A percentile compares a stretch with the other conserved stretches of the same genome.
Evolutionary conservation across 2,113 vertebrate species (phyloP).

Genomic region (Phalacrocorax pelagicus): DNA sequence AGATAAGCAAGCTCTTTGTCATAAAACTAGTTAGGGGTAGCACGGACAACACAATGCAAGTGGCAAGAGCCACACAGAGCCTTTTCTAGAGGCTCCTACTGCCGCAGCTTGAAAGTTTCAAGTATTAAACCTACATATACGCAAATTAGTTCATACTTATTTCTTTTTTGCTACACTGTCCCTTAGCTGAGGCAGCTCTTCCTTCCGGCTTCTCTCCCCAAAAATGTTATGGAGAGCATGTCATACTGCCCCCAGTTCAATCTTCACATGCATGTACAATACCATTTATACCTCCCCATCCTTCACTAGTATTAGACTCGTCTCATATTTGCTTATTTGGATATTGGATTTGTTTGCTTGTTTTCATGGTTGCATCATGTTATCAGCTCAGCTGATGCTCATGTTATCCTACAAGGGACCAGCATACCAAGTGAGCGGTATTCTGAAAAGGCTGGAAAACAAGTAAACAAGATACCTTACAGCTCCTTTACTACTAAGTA

Average conservation of each 20-base stretch:
- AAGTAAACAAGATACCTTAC: fast-evolving
- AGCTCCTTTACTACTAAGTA: background rate
- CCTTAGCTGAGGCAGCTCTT: background rate
- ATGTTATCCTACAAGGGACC: background rate
- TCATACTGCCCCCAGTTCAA: background rate
- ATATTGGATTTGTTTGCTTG: background rate
- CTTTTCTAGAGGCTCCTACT: background rate
- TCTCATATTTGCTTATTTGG: background rate
- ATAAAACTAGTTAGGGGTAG: background rate
- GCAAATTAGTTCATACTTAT: background rate
- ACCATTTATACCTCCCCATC: background rate
- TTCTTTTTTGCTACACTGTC: background rate
- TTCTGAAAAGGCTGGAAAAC: background rate
- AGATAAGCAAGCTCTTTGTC: background rate
- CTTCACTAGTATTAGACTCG: background rate
- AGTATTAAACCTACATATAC: background rate
- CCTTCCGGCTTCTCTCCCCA: background rate
- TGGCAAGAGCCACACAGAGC: background rate
- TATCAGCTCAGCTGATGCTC: background rate
- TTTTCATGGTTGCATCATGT: background rate
- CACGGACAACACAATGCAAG: background rate
- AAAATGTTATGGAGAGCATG: background rate
- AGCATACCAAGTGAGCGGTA: fast-evolving
- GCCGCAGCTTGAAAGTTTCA: background rate
- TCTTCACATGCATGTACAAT: background rate